These are phyloP conservation scores for Pithys albifrons DNA, from an alignment of 2,113 vertebrate genomes.

Conservation along the genomic window DNA sequence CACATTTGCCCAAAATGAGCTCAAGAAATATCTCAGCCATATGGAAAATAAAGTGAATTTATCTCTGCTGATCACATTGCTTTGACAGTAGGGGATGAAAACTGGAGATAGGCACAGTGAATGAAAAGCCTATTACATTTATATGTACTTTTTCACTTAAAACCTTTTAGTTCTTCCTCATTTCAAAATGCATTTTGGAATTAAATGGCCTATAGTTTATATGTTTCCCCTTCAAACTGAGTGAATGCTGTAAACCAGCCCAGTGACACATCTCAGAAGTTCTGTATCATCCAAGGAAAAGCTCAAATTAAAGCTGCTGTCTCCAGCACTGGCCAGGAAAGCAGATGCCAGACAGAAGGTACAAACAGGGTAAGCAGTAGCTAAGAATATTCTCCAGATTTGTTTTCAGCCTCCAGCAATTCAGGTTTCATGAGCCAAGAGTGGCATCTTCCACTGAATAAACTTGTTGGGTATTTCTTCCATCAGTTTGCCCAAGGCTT, in stretches of 20 bases:
- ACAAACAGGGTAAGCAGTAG: background rate
- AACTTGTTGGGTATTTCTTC: background rate
- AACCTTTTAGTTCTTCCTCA: background rate
- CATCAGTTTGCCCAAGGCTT: background rate
- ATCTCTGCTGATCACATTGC: background rate
- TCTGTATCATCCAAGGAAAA: background rate
- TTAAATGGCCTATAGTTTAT: background rate
- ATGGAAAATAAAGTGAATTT: slow-evolving; percentile 24
- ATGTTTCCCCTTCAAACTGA: rapidly evolving
- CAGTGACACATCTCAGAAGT: background rate
- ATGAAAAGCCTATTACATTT: background rate
- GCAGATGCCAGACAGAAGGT: background rate
- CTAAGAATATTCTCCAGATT: background rate
- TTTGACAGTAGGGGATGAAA: background rate
- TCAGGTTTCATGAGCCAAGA: background rate
- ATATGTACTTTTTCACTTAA: background rate
- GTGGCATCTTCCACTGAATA: background rate
- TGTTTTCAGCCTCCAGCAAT: background rate
- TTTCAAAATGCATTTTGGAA: background rate
- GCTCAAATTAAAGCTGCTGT: background rate
- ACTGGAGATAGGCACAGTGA: background rate
- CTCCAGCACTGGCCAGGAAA: background rate
- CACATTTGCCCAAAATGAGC: slow-evolving; percentile 19
- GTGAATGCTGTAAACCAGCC: background rate
- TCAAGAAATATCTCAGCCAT: slow-evolving; percentile 4